These are phyloP conservation scores for Cryptoprocta ferox DNA, from an alignment of 2,797 vertebrate genomes.

Conservation along the genomic window DNA sequence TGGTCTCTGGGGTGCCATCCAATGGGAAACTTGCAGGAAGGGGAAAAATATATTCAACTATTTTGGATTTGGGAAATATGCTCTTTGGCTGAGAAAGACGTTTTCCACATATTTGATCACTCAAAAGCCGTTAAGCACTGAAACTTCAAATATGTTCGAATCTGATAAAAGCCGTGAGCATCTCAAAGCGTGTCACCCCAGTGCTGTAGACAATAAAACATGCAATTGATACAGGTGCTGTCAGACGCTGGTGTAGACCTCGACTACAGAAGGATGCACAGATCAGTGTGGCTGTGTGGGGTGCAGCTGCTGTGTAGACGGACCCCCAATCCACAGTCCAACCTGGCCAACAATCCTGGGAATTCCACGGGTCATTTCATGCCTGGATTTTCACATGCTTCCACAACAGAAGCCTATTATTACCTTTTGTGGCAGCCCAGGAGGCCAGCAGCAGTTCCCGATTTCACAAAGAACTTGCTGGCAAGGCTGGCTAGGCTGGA, in stretches of 20 bases:
- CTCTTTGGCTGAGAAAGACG: conserved; percentile 50
- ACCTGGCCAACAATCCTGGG: background rate
- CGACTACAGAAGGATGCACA: background rate
- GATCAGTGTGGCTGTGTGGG: background rate
- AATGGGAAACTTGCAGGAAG: conserved; percentile 60
- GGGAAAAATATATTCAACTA: conserved; percentile 29
- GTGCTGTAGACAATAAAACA: background rate
- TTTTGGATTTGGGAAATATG: conserved; percentile 64
- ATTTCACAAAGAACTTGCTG: background rate
- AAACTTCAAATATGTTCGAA: conserved; percentile 61
- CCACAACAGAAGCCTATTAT: conserved; percentile 10
- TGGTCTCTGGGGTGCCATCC: conserved; percentile 60
- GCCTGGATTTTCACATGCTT: conserved; percentile 53
- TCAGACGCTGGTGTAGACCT: background rate
- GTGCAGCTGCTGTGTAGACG: background rate
- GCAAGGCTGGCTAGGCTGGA: conserved; percentile 26
- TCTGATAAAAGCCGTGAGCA: conserved; percentile 43
- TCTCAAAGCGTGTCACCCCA: conserved; percentile 8
- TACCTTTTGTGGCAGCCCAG: background rate
- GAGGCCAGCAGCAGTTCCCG: conserved; percentile 27
- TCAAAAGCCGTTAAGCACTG: conserved; percentile 51
- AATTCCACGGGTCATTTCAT: conserved; percentile 3
- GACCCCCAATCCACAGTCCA: background rate
- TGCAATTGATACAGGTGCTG: background rate
- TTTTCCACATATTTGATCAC: conserved; percentile 63